Base-by-base conservation (phyloP, 2,797 vertebrate species). In the Enteromius trimaculatus region DNA sequence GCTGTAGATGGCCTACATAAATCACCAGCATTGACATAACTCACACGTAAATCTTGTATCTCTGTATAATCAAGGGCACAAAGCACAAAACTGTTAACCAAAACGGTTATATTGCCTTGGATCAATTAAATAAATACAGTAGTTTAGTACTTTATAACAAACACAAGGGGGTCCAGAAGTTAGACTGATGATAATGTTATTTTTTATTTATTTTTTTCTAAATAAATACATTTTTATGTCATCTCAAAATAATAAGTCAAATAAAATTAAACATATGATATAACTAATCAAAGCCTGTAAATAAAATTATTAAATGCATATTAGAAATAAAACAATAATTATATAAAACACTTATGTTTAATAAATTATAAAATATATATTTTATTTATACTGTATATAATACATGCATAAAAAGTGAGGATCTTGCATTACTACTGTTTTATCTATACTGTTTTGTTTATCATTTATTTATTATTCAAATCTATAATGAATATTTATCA, bases 1-100 rank as follows among this genome's bases (percentile, higher is more conserved):
- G 51, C 51, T 3, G 14, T 53, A 58, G 34, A 80, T 69, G 51
- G 66, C 66, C 37, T 68, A 58, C 66, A 80, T 80, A 80, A 70
- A 80, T 80, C 66, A 71, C 16, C 16, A 6, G 7, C 3, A 7
- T 51, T 21, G 34, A 34, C 4, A 34, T 39, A 39, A 26, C 34
- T 42, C 21, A 1, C 31, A 69, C 8, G 37, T 58, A 42, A 47
- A 60, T 4, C 34, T 31, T 16, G 3, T 71, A n/a, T 58, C 4
- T 39, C 37, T 58, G 51, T 26, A 58, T 58, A 58, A 42, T 44
- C 37, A 80, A 71, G 37, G 77, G 34, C 16, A 21, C 37, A 44
- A 37, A 14, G 23, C 42, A 42, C 55, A 58, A 31, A 21, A 71
- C 19, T 71, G 23, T 19, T 68, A n/a, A n/a, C n/a, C n/a, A n/a